Evolutionary conservation across 1,140 invertebrate genomes (phyloP), one percentile per base, ranked within the genome.

Genomic region (Xylocopa sonorina): DNA sequence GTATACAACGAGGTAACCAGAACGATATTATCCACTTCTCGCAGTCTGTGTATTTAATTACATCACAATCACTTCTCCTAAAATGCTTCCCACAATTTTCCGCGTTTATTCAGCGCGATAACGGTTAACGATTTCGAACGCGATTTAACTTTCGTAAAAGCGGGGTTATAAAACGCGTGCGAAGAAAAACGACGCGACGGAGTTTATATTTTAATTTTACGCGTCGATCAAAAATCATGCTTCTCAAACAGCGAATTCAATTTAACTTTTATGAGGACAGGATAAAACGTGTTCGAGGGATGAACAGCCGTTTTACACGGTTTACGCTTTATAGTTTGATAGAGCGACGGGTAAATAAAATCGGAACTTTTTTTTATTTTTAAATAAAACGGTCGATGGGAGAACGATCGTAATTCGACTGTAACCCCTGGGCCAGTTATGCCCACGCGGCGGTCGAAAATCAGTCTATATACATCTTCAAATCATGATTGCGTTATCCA

Each of bases 401-500:
- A 41, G 6, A 60, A 48, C 29, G 1, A 48, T n/a, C 34, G 9
- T n/a, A n/a, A 6, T 50, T 48, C 29, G 41, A 34, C 51, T 34
- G 29, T n/a, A n/a, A 73, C 6, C 21, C 50, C 50, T 62, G 29
- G 57, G n/a, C 9, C 63, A 58, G 69, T 77, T 68, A 77, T 34
- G 29, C 16, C 9, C n/a, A 32, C 4, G 21, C 24, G 32, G 53
- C 21, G 32, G 34, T 76, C 21, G 53, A 66, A 58, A 68, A n/a
- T n/a, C n/a, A n/a, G 12, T 51, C 27, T 21, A 38, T 68, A 34
- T 64, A 64, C 34, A 68, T 46, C 63, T 76, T 29, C 18, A 58
- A 77, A 57, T 77, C 64, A 58, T n/a, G 74, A 48, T 68, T 58
- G 32, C 41, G 53, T 77, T 77, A 77, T 58, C 63, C 41, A 50